These are phyloP conservation scores for Fulmarus glacialis DNA, from an alignment of 2,113 vertebrate genomes.

Conservation along the genomic window DNA sequence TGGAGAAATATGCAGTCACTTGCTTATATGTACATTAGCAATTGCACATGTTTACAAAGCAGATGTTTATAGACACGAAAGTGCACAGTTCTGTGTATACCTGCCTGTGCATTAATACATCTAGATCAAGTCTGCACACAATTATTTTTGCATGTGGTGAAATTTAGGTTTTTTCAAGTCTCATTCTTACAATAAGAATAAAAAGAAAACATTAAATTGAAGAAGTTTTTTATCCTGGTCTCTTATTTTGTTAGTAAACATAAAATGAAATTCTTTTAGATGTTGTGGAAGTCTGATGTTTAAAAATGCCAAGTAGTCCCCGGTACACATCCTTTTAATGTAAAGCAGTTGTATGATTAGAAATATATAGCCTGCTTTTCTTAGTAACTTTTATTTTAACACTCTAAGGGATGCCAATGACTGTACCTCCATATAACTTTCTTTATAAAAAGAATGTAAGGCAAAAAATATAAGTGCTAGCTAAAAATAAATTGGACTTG, in stretches of 20 bases:
- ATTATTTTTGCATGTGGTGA: not conserved
- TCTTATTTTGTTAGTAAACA: not conserved
- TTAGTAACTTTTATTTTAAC: not conserved
- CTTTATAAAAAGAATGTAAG: not conserved
- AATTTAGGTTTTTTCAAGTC: not conserved
- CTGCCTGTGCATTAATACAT: not conserved
- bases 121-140: not conserved
- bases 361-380: not conserved
- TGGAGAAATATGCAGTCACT: not conserved
- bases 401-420: not conserved
- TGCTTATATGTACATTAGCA: not conserved
- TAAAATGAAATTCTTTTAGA: not conserved
- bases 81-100: not conserved
- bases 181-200: not conserved
- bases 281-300: not conserved
- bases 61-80: not conserved
- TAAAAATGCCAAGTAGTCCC: not conserved
- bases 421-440: not conserved
- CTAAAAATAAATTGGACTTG: conserved; percentile 29
- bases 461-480: not conserved
- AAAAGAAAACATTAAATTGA: not conserved
- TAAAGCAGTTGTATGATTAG: not conserved
- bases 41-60: not conserved
- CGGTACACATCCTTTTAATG: not conserved
- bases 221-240: not conserved